These are phyloP conservation scores for Enteromius anoplus DNA, from an alignment of 2,797 vertebrate species.

Conservation along the genomic window DNA sequence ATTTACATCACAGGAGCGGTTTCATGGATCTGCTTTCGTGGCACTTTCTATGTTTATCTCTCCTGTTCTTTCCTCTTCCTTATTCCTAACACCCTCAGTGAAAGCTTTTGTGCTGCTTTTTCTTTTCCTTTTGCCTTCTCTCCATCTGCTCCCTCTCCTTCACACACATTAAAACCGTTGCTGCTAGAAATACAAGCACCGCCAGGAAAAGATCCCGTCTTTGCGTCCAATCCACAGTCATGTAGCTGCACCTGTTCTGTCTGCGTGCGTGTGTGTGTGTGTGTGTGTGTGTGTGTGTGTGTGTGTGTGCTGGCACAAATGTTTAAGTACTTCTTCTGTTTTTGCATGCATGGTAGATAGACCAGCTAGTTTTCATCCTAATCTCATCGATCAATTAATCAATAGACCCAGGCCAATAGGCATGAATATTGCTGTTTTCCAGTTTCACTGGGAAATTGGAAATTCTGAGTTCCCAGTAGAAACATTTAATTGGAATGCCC, in stretches of 20 bases:
- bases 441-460: too few species aligned
- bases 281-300: neutral
- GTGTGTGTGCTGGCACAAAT: neutral
- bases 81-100: neutral
- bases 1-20: neutral
- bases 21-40: slow-evolving; percentile 1
- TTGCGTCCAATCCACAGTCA: slow-evolving; percentile 21
- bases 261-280: neutral
- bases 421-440: neutral
- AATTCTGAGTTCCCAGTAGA: too few species aligned
- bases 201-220: slow-evolving; percentile 27
- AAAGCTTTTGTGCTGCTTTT: neutral
- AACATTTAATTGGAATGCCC: too few species aligned
- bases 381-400: neutral
- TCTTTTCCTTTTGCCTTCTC: neutral
- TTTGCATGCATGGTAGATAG: neutral
- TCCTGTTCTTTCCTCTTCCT: neutral
- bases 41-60: slow-evolving; percentile 11
- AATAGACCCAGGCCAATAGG: neutral
- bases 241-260: slow-evolving; percentile 43
- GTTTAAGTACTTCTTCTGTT: neutral
- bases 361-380: neutral
- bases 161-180: neutral
- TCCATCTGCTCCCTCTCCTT: neutral
- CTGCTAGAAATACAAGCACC: too few species aligned